Evolutionary conservation across 2,113 vertebrate genomes (phyloP).

Genomic region (Hemiscyllium ocellatum): DNA sequence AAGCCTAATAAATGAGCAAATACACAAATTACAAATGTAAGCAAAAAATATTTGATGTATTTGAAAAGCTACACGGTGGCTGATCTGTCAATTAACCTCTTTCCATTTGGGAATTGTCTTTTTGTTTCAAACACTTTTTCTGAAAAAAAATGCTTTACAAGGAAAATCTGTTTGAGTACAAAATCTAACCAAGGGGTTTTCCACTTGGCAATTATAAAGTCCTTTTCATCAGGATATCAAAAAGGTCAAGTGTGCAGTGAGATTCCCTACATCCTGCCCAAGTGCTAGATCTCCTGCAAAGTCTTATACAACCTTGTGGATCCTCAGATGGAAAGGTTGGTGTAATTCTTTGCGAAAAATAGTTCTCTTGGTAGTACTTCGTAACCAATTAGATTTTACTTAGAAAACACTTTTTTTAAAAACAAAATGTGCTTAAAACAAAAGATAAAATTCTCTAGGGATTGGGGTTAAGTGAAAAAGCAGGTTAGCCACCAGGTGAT

Average conservation of each 20-base stretch:
- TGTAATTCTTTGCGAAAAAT: background rate
- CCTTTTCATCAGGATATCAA: background rate
- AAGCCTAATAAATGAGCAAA: background rate
- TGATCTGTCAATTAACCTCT: background rate
- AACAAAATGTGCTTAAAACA: background rate
- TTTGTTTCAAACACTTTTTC: background rate
- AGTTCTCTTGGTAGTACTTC: background rate
- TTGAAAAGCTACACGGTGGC: background rate
- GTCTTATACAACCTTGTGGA: background rate
- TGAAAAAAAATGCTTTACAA: background rate
- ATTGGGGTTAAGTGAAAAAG: background rate
- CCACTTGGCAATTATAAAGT: background rate
- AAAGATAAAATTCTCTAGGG: background rate
- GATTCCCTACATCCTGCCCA: background rate
- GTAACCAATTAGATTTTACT: background rate
- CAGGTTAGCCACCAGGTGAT: background rate
- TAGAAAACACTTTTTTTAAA: background rate
- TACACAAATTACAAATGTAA: background rate
- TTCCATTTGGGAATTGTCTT: background rate
- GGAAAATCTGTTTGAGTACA: background rate
- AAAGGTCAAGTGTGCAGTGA: background rate
- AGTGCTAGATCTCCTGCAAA: background rate
- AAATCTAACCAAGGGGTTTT: background rate
- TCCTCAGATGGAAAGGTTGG: background rate
- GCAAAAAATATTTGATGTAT: background rate